A percentile compares a stretch with the other conserved stretches of the same genome.
These are phyloP conservation scores for Parazoanthus swiftii DNA, from an alignment of 92 coral and sea anemone genomes.

Conservation along the genomic window DNA sequence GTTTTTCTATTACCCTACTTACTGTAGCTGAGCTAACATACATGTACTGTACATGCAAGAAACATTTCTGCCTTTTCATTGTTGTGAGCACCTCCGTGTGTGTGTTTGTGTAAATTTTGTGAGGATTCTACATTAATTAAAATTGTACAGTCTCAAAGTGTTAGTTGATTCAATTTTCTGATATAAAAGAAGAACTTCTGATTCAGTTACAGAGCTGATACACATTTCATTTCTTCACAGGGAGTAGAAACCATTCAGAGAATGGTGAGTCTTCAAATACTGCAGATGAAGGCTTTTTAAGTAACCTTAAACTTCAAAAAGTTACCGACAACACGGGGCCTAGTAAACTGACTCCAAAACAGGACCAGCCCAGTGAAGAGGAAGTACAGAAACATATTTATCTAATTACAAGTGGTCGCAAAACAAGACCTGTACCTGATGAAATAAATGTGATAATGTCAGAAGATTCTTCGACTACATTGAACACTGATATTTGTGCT, in stretches of 20 bases:
- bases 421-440: constrained; percentile 46
- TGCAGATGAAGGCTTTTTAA: constrained; percentile 56
- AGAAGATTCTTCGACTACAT: constrained; percentile 23
- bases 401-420: constrained; percentile 62
- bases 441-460: constrained; percentile 52
- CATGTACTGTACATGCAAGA: no score
- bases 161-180: no score
- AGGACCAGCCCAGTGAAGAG: constrained; percentile 53
- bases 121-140: neutral
- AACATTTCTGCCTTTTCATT: neutral
- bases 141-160: no score
- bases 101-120: neutral
- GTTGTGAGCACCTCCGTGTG: neutral
- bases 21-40: no score
- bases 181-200: constrained; percentile 15
- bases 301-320: constrained; percentile 67
- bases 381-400: constrained; percentile 74
- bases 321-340: constrained; percentile 37
- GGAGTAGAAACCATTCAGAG: constrained; percentile 54
- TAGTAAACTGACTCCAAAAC: constrained; percentile 48
- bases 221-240: constrained; percentile 81
- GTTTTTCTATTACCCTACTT: no score
- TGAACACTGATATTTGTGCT: constrained; percentile 58
- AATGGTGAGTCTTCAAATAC: constrained; percentile 55
- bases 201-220: constrained; percentile 45